Evolutionary conservation across 2,888 invertebrate species (phyloP).

Genomic region (Rhorus exstirpatorius): DNA sequence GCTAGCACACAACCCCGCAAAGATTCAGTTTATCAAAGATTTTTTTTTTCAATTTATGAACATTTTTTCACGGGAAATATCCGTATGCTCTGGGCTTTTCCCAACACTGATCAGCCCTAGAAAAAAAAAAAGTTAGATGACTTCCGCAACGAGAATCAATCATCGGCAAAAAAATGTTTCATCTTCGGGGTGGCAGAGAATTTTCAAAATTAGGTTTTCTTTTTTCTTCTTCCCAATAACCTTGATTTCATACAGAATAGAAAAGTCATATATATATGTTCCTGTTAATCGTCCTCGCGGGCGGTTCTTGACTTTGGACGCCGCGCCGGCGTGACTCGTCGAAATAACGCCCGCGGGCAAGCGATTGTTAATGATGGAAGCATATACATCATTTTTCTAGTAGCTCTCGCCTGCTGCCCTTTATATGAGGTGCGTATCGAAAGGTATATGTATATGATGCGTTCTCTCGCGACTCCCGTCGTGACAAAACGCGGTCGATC

Average conservation of each 20-base stretch:
- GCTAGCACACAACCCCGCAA: no score
- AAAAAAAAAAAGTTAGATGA: no score
- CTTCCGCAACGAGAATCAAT: background rate
- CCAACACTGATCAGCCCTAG: no score
- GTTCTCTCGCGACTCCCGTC: slow-evolving; percentile 24
- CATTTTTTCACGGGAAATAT: no score
- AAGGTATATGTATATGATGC: slow-evolving; percentile 62
- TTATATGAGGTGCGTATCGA: slow-evolving; percentile 73
- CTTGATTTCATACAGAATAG: background rate
- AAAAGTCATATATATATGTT: no score
- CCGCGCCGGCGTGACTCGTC: slow-evolving; percentile 42
- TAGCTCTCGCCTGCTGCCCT: slow-evolving; percentile 71
- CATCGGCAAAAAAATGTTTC: slow-evolving; percentile 29
- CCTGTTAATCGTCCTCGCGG: slow-evolving; percentile 30
- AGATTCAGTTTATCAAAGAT: no score
- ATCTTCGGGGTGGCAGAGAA: slow-evolving; percentile 23
- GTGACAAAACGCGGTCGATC: slow-evolving; percentile 30
- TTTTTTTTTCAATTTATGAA: no score
- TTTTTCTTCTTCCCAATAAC: background rate
- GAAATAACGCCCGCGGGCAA: background rate
- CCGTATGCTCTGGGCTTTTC: no score
- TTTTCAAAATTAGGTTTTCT: slow-evolving; percentile 22
- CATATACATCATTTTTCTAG: slow-evolving; percentile 69
- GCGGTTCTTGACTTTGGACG: slow-evolving; percentile 41
- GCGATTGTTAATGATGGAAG: slow-evolving; percentile 68